Percentiles rank a stretch among this genome's conserved stretches.
These are phyloP conservation scores for Apodemus sylvaticus DNA, from an alignment of 2,113 vertebrate genomes.

Conservation along the genomic window DNA sequence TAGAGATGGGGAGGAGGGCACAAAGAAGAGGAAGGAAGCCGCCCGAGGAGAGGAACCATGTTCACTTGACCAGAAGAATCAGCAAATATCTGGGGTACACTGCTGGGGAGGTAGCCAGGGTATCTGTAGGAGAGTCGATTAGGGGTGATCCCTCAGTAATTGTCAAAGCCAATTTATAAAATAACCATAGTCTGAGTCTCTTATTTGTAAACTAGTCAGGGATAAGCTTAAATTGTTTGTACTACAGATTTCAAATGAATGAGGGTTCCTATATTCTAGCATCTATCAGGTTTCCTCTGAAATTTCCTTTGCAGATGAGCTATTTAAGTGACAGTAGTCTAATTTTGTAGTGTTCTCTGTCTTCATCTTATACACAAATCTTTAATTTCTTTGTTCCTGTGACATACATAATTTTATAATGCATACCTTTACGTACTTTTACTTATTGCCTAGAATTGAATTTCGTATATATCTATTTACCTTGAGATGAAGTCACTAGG, in stretches of 20 bases:
- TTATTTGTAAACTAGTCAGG: too few species aligned
- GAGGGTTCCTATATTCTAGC: neutral
- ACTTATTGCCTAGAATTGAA: neutral
- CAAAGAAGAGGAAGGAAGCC: too few species aligned
- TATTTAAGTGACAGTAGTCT: neutral
- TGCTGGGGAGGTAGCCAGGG: too few species aligned
- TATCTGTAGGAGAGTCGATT: too few species aligned
- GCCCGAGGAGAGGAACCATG: too few species aligned
- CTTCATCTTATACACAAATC: neutral
- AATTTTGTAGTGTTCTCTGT: neutral
- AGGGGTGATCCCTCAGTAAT: too few species aligned
- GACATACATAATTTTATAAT: neutral
- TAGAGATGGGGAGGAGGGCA: too few species aligned
- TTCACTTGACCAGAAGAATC: too few species aligned
- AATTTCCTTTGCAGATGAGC: neutral
- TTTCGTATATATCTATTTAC: conserved; percentile 23
- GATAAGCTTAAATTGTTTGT: too few species aligned
- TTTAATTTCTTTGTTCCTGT: neutral
- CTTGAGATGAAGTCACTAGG: conserved; percentile 9
- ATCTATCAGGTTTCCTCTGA: neutral
- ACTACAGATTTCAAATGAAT: neutral
- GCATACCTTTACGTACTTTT: neutral
- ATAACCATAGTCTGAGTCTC: too few species aligned
- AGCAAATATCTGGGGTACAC: too few species aligned
- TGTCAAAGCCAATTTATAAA: too few species aligned